Evolutionary conservation across 2,888 invertebrate species (phyloP), one percentile per base, ranked within the genome.

Genomic region (Leptarthrus brevirostris): DNA sequence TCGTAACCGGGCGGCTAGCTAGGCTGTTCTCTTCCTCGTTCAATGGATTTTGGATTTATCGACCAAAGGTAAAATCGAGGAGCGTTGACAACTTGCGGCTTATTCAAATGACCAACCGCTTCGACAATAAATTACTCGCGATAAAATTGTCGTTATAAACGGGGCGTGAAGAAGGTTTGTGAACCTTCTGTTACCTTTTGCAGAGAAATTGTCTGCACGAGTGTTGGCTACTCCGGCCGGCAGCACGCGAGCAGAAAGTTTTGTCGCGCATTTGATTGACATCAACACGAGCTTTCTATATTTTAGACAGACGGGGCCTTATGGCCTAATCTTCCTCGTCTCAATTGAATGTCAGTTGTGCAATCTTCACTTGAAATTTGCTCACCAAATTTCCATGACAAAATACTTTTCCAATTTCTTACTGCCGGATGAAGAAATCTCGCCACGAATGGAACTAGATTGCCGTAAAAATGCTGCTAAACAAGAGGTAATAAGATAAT

Each of bases 341-440:
- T 47, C n/a, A 49, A 47, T 34, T n/a, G 54, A 54, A 26, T n/a
- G n/a, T n/a, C 10, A 18, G 24, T 66, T 66, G 64, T 5, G 64
- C 24, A 66, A 66, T 10, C 12, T 16, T 64, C 36, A 64, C 16
- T 40, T n/a, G 26, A 66, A 47, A 47, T 47, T 66, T 47, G 14
- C 26, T 47, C 47, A 47, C 47, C 44, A 66, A 47, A 24, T 66
- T 66, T 66, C 47, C 64, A 66, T 66, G 64, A 66, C 47, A 66
- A 47, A 66, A 44, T 47, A 40, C 40, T 47, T 66, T 16, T 26
- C 14, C 10, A 14, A 0, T 26, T 24, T 14, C 3, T 54, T n/a
- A 26, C 47, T 47, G 2, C 12, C 16, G 24, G n/a, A 24, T 66
- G 24, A 66, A 14, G 64, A 66, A 66, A 66, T 66, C 16, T 40